A percentile compares a stretch with the other conserved stretches of the same genome.
phyloP scores from a whole-genome alignment of 2,797 vertebrate genomes.

The Leptoclinus maculatus region DNA sequence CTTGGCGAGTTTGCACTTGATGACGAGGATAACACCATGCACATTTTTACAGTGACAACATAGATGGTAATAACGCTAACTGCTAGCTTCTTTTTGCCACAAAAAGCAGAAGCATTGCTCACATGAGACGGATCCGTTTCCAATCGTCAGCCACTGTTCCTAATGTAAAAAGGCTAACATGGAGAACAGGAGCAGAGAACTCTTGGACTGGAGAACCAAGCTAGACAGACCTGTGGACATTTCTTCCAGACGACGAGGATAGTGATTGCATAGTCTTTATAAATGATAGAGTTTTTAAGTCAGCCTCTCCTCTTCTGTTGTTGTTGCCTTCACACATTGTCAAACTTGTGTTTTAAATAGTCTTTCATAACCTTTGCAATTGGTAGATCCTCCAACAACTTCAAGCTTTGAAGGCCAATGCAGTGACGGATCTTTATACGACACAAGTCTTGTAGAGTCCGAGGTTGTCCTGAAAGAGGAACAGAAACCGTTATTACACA shows the following conservation, averaged over 20 bases:
- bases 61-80: slow-evolving; percentile 18
- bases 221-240: slow-evolving; percentile 79
- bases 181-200: not conserved
- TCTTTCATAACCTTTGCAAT: slow-evolving; percentile 99
- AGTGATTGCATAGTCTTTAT: slow-evolving; percentile 96
- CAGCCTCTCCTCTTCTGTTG: slow-evolving; percentile 50
- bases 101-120: not conserved
- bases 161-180: slow-evolving; percentile 17
- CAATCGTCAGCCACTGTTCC: slow-evolving; percentile 1
- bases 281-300: slow-evolving; percentile 76
- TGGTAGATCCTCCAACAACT: slow-evolving; percentile 95
- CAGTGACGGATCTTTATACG: slow-evolving; percentile 97
- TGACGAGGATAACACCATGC: slow-evolving; percentile 17
- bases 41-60: slow-evolving; percentile 24
- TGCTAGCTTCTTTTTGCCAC: slow-evolving; percentile 24
- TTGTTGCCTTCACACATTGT: slow-evolving; percentile 88
- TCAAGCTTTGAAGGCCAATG: slow-evolving; percentile 97
- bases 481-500: slow-evolving; percentile 21
- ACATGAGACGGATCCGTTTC: slow-evolving; percentile 17
- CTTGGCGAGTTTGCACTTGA: slow-evolving; percentile 10
- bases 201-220: slow-evolving; percentile 20
- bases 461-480: slow-evolving; percentile 89
- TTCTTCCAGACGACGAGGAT: slow-evolving; percentile 84
- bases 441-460: slow-evolving; percentile 97
- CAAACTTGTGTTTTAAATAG: slow-evolving; percentile 99